phyloP scores from a whole-genome alignment of 1,140 invertebrate genomes.

The Nixonia krombeini region DNA sequence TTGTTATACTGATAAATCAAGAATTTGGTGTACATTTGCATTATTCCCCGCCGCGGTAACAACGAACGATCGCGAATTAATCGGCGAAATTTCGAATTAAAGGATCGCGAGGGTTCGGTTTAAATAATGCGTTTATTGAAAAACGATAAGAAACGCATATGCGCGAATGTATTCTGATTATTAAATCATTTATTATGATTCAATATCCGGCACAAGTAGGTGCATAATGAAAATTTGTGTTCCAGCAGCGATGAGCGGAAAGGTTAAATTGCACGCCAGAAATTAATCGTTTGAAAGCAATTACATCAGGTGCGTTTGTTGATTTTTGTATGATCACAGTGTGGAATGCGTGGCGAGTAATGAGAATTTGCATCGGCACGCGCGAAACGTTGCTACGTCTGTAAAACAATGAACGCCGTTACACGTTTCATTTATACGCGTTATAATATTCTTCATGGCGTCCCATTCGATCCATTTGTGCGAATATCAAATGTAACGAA shows the following conservation, averaged over 20 bases:
- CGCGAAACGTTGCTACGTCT: constrained; percentile 34
- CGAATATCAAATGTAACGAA: too few species aligned
- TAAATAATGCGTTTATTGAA: too few species aligned
- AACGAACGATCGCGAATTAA: too few species aligned
- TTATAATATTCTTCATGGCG: background rate
- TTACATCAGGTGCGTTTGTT: constrained; percentile 64
- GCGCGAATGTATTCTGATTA: background rate
- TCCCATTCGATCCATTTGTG: too few species aligned
- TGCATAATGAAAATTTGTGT: constrained; percentile 32
- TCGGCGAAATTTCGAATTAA: too few species aligned
- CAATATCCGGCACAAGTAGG: constrained; percentile 35
- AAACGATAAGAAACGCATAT: too few species aligned
- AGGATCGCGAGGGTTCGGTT: too few species aligned
- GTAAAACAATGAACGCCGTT: constrained; percentile 38
- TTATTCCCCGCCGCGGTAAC: too few species aligned
- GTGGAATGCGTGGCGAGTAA: constrained; percentile 53
- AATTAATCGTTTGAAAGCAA: constrained; percentile 68
- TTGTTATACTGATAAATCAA: too few species aligned
- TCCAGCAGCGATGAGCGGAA: constrained; percentile 46
- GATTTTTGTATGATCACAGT: constrained; percentile 65
- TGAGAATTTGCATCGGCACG: constrained; percentile 42
- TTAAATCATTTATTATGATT: background rate
- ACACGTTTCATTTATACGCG: constrained; percentile 32
- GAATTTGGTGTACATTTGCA: too few species aligned
- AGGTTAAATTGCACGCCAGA: constrained; percentile 68